Conservation (phyloP, 2,797 vertebrate species). For the Chaetodon trifasciatus region DNA sequence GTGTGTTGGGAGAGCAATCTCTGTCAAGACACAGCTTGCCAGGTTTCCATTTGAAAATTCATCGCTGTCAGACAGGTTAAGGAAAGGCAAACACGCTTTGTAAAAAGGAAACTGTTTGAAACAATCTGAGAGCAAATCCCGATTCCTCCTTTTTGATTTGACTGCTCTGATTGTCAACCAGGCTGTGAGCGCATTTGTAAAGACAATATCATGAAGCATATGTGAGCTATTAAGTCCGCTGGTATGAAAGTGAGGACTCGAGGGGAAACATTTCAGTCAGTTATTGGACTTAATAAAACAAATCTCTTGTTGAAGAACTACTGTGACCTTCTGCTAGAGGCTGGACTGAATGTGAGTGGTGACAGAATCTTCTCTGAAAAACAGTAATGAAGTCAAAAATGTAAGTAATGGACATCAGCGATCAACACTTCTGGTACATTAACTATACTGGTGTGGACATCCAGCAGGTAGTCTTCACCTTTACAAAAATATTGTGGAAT, state of each 20-base stretch:
- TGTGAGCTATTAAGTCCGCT: slow-evolving; percentile 72
- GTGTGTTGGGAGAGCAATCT: slow-evolving; percentile 66
- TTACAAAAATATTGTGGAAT: slow-evolving; percentile 35
- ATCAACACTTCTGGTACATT: slow-evolving; percentile 54
- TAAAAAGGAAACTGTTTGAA: slow-evolving; percentile 73
- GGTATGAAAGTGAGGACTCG: slow-evolving; percentile 64
- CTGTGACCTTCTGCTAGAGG: slow-evolving; percentile 64
- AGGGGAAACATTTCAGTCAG: slow-evolving; percentile 77
- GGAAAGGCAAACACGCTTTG: slow-evolving; percentile 76
- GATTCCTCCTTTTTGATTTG: slow-evolving; percentile 58
- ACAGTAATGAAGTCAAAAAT: slow-evolving; percentile 48
- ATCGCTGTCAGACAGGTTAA: slow-evolving; percentile 81
- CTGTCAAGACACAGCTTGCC: slow-evolving; percentile 84
- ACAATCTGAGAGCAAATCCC: slow-evolving; percentile 74
- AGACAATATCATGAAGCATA: slow-evolving; percentile 61
- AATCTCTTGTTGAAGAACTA: slow-evolving; percentile 68
- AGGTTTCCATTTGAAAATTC: slow-evolving; percentile 81
- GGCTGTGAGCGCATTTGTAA: slow-evolving; percentile 32
- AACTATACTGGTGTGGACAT: slow-evolving; percentile 39
- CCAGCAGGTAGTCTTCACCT: slow-evolving; percentile 50
- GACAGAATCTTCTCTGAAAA: slow-evolving; percentile 64
- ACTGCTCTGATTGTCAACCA: slow-evolving; percentile 48
- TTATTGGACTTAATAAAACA: slow-evolving; percentile 80
- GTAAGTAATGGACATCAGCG: slow-evolving; percentile 45
- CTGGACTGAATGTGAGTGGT: slow-evolving; percentile 50